These are phyloP conservation scores for Quadriops clusia DNA, from an alignment of 2,888 invertebrate species.

Conservation along the genomic window DNA sequence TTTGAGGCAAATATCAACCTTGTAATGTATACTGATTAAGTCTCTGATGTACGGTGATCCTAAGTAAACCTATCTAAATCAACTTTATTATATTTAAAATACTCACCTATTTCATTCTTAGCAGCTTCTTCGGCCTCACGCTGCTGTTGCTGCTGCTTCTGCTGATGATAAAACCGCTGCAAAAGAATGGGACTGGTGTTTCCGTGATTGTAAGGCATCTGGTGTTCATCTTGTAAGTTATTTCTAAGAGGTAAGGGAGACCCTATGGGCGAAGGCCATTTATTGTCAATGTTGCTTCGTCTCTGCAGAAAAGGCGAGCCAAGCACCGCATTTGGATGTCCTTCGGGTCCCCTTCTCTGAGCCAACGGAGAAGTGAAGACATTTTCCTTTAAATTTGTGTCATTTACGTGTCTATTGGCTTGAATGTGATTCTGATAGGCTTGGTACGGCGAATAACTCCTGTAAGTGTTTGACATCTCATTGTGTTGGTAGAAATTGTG, in stretches of 20 bases:
- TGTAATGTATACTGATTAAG: too few relatives aligned
- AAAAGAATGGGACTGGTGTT: constrained; percentile 69
- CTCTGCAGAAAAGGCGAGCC: constrained; percentile 23
- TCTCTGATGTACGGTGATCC: too few relatives aligned
- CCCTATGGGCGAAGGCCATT: constrained; percentile 32
- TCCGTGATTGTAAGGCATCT: constrained; percentile 31
- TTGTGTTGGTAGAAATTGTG: constrained; percentile 16
- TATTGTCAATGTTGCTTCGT: constrained; percentile 21
- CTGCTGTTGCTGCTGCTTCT: constrained; percentile 52
- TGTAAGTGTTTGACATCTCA: constrained; percentile 15
- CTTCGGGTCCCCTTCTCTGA: constrained; percentile 10
- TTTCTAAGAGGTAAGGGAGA: constrained; percentile 35
- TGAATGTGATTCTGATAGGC: constrained; percentile 27
- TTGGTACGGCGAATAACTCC: constrained; percentile 29
- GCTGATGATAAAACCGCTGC: constrained; percentile 68
- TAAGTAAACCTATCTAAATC: constrained; percentile 18
- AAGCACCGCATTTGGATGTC: constrained; percentile 6
- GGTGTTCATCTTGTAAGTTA: constrained; percentile 22
- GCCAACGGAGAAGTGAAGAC: constrained; percentile 13
- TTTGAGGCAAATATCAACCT: too few relatives aligned
- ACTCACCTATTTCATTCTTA: constrained; percentile 11
- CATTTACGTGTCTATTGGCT: constrained; percentile 9
- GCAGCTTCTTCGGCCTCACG: constrained; percentile 33
- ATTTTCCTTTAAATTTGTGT: constrained; percentile 9
- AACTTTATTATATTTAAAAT: constrained; percentile 6